phyloP scores from a whole-genome alignment of 2,797 vertebrate species.

The Malurus leucopterus region DNA sequence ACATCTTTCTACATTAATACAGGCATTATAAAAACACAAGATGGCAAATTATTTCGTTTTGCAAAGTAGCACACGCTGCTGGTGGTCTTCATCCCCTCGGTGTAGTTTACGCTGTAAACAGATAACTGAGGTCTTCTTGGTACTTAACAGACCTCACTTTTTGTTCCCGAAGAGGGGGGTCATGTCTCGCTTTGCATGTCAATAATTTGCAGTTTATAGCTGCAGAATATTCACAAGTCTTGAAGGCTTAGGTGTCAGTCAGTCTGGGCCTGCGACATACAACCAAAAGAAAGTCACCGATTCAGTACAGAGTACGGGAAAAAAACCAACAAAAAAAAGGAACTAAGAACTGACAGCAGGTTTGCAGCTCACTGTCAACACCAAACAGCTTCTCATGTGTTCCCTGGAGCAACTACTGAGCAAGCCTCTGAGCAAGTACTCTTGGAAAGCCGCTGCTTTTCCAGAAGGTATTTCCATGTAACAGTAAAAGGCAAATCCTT shows the following conservation, averaged over 20 bases:
- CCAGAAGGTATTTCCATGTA: neutral
- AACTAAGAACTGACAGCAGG: neutral
- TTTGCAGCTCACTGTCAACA: conserved; percentile 5
- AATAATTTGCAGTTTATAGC: conserved; percentile 78
- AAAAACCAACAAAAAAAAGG: neutral
- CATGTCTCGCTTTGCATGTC: conserved; percentile 78
- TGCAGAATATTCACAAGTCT: conserved; percentile 80
- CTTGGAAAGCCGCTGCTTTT: neutral
- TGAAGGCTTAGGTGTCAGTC: conserved; percentile 80
- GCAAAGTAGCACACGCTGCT: conserved; percentile 77
- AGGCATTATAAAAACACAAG: conserved; percentile 73
- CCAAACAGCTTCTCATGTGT: neutral
- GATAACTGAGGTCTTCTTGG: conserved; percentile 72
- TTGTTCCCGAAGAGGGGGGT: conserved; percentile 74
- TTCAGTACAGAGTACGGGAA: conserved; percentile 65
- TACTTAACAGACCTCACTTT: conserved; percentile 74
- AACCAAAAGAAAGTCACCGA: conserved; percentile 79
- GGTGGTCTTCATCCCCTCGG: conserved; percentile 76
- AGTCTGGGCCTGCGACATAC: conserved; percentile 83
- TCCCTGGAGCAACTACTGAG: neutral
- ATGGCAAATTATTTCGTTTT: conserved; percentile 65
- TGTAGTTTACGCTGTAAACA: conserved; percentile 82
- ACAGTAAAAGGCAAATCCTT: rapidly evolving
- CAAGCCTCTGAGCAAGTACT: neutral
- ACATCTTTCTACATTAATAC: conserved; percentile 77